Evolutionary conservation across 2,888 invertebrate genomes (phyloP), one percentile per base, ranked within the genome.

Genomic region (Embidobia sp.): DNA sequence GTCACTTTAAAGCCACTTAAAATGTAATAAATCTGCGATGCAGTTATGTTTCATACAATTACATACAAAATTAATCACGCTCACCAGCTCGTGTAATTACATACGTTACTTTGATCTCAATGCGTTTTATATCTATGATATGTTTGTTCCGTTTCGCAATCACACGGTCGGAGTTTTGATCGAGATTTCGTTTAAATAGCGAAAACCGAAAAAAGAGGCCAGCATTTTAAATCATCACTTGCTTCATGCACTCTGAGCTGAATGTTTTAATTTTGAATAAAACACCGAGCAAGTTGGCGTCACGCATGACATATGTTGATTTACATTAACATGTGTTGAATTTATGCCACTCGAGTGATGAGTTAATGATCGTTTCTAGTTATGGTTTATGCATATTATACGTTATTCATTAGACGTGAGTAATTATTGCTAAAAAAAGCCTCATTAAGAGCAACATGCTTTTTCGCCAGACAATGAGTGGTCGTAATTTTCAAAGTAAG

Each of bases 311-410:
- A 44, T 11, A 8, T 26, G 26, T 44, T 44, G 44, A 26, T 44
- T 26, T 44, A 26, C 44, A 44, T 26, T 44, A 26, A 26, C 44
- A 44, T 44, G 44, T 15, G 48, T 29, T 27, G 29, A 27, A 48
- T 29, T 13, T 16, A 15, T 13, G 11, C 16, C 48, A n/a, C 16
- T 15, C 10, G 8, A 29, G 27, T 15, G 27, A 6, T 8, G 15
- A 27, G 48, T 48, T 16, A 29, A 15, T 48, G 13, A 15, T 48
- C 48, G 13, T 29, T 48, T 29, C 15, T 15, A 48, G 26, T 27
- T 48, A 15, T 15, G 13, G 29, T 29, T 29, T n/a, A 5, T 29
- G 29, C 3, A 29, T 29, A n/a, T 48, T 48, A 48, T 48, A 15
- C 16, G 29, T 48, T 48, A 48, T 48, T 48, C 48, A 29, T 48